Conservation (phyloP, 2,888 invertebrate genomes). For the Molanna angustata region DNA sequence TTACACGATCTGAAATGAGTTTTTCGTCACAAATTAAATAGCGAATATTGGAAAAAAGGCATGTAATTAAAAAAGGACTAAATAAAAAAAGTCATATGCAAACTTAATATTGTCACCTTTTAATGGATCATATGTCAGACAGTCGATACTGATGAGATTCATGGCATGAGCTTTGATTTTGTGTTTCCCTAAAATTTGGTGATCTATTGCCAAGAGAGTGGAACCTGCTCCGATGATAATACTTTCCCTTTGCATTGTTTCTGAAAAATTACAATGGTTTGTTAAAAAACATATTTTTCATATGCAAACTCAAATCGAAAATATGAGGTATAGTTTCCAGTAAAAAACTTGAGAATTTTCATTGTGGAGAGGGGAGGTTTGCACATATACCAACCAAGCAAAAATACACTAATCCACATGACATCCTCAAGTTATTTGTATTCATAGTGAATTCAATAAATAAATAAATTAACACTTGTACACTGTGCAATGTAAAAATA, state of each 20-base stretch:
- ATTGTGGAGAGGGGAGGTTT: too few relatives aligned
- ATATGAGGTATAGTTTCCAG: too few relatives aligned
- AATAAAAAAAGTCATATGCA: background rate
- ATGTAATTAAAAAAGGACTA: background rate
- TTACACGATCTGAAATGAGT: slow-evolving; percentile 34
- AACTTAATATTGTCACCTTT: slow-evolving; percentile 42
- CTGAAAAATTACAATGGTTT: slow-evolving; percentile 19
- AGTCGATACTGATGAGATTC: slow-evolving; percentile 56
- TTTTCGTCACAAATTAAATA: background rate
- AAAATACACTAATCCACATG: too few relatives aligned
- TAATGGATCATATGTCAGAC: slow-evolving; percentile 63
- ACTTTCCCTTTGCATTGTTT: slow-evolving; percentile 52
- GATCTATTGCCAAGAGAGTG: slow-evolving; percentile 60
- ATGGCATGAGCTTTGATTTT: slow-evolving; percentile 50
- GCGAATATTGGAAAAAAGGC: background rate
- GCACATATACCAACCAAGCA: too few relatives aligned
- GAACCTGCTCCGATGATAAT: slow-evolving; percentile 59
- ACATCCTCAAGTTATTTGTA: too few relatives aligned
- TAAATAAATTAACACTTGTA: too few relatives aligned
- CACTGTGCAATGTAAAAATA: too few relatives aligned
- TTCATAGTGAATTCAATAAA: too few relatives aligned
- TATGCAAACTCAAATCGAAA: too few relatives aligned
- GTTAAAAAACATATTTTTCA: too few relatives aligned
- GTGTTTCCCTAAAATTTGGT: slow-evolving; percentile 65
- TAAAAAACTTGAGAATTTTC: too few relatives aligned